Percentiles rank a stretch among this genome's conserved stretches.
Evolutionary conservation across 2,797 vertebrate species (phyloP).

Genomic region (Chloroceryle inda): DNA sequence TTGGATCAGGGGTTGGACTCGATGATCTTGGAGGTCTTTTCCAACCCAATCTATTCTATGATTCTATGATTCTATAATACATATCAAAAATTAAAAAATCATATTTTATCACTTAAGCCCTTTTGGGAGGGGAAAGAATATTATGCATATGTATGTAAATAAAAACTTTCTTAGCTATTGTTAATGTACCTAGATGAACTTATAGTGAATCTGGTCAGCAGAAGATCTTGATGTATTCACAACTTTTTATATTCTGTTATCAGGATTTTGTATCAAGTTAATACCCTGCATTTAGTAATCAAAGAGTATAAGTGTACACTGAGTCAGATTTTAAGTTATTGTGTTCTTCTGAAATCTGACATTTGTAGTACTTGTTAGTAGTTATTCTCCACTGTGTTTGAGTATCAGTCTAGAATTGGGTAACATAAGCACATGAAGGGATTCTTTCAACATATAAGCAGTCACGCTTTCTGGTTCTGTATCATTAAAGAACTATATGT

Average conservation of each 20-base stretch:
- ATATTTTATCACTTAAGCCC: neutral
- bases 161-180: neutral
- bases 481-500: neutral
- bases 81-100: neutral
- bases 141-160: neutral
- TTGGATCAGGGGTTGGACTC: too few species aligned
- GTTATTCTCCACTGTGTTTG: neutral
- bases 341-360: neutral
- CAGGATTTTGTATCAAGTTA: neutral
- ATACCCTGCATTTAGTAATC: neutral
- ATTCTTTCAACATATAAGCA: neutral
- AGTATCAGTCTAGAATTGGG: neutral
- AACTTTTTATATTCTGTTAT: neutral
- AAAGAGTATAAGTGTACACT: neutral
- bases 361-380: neutral
- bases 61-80: too few species aligned
- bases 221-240: neutral
- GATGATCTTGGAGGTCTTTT: too few species aligned
- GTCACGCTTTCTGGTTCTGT: neutral
- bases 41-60: too few species aligned
- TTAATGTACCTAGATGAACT: neutral
- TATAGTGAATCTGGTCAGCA: neutral
- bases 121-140: neutral
- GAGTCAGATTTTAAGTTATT: neutral
- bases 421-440: neutral